phyloP scores from a whole-genome alignment of 2,113 vertebrate species.

The Urocolius indicus region DNA sequence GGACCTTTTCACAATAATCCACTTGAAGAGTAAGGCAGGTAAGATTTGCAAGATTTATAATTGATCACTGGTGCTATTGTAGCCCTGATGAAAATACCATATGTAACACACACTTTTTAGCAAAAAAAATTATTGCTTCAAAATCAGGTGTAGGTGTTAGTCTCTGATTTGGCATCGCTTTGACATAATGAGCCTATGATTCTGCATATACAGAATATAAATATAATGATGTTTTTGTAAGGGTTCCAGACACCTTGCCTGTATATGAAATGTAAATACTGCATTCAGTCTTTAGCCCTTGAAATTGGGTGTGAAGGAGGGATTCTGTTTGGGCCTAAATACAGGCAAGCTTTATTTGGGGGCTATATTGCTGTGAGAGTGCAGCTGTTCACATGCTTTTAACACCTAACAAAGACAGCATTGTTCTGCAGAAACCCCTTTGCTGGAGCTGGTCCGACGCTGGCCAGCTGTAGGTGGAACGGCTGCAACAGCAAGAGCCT shows the following conservation, averaged over 20 bases:
- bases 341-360: constrained; percentile 49
- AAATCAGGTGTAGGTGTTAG: constrained; percentile 54
- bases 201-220: constrained; percentile 45
- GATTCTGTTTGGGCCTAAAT: constrained; percentile 49
- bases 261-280: constrained; percentile 54
- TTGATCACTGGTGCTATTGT: constrained; percentile 43
- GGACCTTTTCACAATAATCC: constrained; percentile 2
- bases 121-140: constrained; percentile 51
- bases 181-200: constrained; percentile 48
- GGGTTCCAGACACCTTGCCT: constrained; percentile 42
- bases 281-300: background rate
- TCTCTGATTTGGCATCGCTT: constrained; percentile 28
- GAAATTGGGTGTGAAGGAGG: constrained; percentile 31
- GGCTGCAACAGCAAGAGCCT: background rate
- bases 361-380: background rate
- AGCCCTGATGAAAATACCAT: constrained; percentile 51
- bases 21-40: constrained; percentile 13
- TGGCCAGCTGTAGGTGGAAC: background rate
- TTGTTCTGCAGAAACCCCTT: background rate
- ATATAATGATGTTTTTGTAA: constrained; percentile 64
- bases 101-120: constrained; percentile 18
- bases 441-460: background rate
- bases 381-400: constrained; percentile 39
- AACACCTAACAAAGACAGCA: constrained; percentile 38
- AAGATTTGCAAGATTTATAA: constrained; percentile 4